Base-by-base conservation (phyloP, 2,888 invertebrate genomes). In the Tetanocera ferruginea region DNA sequence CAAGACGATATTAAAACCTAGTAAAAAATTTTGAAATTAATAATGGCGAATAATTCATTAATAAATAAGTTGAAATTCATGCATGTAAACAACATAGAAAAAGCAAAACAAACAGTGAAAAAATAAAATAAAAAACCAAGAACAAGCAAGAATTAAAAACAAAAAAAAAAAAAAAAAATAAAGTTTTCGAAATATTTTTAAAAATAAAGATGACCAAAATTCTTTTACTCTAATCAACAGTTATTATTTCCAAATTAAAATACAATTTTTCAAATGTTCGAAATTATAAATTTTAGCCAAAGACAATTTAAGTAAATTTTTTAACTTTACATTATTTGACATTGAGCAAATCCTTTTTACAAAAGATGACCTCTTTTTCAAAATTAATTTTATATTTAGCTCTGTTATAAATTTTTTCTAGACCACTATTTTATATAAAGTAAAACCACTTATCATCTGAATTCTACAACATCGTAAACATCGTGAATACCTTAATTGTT, bases 111-210 rank as follows among this genome's bases (percentile, higher is more conserved):
- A 72, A 64, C 49, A 76, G 52, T 34, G 73, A 43, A 28, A 55
- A 62, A 43, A 73, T 31, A 71, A 49, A 76, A 55, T 52, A 76
- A 62, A 57, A 55, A 14, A 78, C 43, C 43, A 73, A 76, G 34
- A 79, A 73, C 51, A 76, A 67, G 55, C 74, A 49, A 55, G 71
- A 78, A 77, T 76, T 72, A 75, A 55, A 31, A 76, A 5, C 3
- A 74, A n/a, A 55, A 60, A 34, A 57, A 64, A 14, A 23, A 64
- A 69, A 69, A 69, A 62, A 72, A 66, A 77, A 81, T 81, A 80
- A 82, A 82, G 78, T 80, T 82, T 81, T 82, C 81, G 80, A 82
- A 82, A 80, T 80, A 81, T 82, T 82, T 81, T 82, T 82, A 80
- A 80, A 76, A 79, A 80, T 57, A 80, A 81, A 78, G 37, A 49